Conservation (phyloP, 2,113 vertebrate genomes). For the Diphyllodes magnificus region DNA sequence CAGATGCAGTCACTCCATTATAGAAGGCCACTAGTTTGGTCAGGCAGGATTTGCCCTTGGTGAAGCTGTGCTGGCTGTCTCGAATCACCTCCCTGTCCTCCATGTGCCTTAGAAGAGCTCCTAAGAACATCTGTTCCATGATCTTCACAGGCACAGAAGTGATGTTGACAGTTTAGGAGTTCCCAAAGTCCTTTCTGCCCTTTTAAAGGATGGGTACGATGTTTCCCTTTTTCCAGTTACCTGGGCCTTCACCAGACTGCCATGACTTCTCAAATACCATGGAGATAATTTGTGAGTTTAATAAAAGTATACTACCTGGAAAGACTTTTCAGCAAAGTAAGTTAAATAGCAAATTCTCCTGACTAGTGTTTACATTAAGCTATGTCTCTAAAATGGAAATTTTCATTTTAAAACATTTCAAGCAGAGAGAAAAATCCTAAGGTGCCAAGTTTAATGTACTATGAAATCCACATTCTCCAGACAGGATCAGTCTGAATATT, state of each 20-base stretch:
- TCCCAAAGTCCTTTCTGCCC: background rate
- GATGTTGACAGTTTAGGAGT: background rate
- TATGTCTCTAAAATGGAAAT: background rate
- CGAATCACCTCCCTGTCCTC: background rate
- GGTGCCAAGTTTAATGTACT: constrained; percentile 23
- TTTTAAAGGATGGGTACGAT: background rate
- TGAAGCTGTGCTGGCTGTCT: background rate
- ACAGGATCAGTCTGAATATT: background rate
- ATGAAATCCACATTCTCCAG: constrained; percentile 10
- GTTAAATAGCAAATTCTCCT: constrained; percentile 12
- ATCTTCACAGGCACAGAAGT: background rate
- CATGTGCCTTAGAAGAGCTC: background rate
- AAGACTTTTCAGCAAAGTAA: background rate
- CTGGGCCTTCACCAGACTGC: background rate
- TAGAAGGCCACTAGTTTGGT: background rate
- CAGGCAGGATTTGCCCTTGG: background rate
- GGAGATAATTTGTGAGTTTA: background rate
- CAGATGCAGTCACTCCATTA: background rate
- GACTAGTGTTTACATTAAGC: background rate
- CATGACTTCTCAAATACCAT: background rate
- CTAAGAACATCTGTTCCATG: background rate
- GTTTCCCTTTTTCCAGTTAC: background rate
- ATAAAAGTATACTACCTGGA: background rate
- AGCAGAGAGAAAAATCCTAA: background rate
- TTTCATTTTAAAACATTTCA: constrained; percentile 34